Conservation (phyloP, 2,113 vertebrate species). For the Corvus moneduloides region DNA sequence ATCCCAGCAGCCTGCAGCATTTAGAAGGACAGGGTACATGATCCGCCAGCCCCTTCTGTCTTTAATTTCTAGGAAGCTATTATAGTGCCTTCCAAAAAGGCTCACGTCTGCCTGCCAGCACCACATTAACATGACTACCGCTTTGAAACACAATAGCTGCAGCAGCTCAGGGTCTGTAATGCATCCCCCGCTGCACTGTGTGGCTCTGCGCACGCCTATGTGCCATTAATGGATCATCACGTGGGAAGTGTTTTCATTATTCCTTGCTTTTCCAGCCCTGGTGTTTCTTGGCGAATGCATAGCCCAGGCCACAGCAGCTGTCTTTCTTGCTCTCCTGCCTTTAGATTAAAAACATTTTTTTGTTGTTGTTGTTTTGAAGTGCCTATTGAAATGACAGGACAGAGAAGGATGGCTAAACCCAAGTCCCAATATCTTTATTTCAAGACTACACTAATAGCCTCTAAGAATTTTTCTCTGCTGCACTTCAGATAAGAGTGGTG, state of each 20-base stretch:
- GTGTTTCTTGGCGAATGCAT: background rate
- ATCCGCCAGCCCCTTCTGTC: background rate
- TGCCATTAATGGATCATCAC: slow-evolving; percentile 14
- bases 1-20: background rate
- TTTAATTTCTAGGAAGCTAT: slow-evolving; percentile 53
- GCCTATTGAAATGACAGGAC: slow-evolving; percentile 34
- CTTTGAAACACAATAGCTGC: slow-evolving; percentile 50
- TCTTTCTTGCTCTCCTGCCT: background rate
- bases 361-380: slow-evolving; percentile 59
- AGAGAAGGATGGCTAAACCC: slow-evolving; percentile 54
- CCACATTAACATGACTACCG: slow-evolving; percentile 12
- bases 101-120: slow-evolving; percentile 19
- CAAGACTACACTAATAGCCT: slow-evolving; percentile 58
- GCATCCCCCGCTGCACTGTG: background rate
- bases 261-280: slow-evolving; percentile 14
- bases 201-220: background rate
- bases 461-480: slow-evolving; percentile 62
- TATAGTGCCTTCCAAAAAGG: background rate
- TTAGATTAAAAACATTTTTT: background rate
- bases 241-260: slow-evolving; percentile 26
- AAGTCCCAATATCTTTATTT: slow-evolving; percentile 61
- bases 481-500: slow-evolving; percentile 71
- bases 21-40: background rate
- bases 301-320: background rate
- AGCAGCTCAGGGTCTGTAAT: background rate